Conservation (phyloP, 2,113 vertebrate species). For the Semicossyphus pulcher region DNA sequence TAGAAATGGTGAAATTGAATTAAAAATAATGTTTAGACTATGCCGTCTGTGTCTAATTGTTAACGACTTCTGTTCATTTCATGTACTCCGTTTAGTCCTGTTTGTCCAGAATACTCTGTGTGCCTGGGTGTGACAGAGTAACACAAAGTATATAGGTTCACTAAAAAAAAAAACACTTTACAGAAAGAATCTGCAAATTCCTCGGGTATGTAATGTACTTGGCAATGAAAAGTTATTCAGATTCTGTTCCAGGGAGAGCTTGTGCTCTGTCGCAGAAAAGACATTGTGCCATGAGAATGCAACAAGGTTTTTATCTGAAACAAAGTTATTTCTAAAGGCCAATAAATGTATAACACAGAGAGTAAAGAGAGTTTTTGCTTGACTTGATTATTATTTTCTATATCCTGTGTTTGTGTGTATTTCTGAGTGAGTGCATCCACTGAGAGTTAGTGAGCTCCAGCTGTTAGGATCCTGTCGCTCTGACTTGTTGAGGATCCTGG, state of each 20-base stretch:
- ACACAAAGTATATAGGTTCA: neutral
- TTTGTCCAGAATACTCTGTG: slow-evolving; percentile 8
- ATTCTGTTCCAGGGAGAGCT: neutral
- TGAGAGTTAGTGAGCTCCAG: slow-evolving; percentile 67
- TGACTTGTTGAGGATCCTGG: slow-evolving; percentile 76
- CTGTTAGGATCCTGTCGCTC: slow-evolving; percentile 67
- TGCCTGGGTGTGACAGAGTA: neutral
- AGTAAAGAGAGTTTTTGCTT: slow-evolving; percentile 4
- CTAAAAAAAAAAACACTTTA: slow-evolving; percentile 8
- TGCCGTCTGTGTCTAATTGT: too few relatives aligned
- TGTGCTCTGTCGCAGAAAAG: slow-evolving; percentile 7
- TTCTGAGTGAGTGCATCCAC: slow-evolving; percentile 28
- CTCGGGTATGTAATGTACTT: slow-evolving; percentile 37
- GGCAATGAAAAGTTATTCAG: slow-evolving; percentile 10
- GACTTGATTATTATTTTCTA: slow-evolving; percentile 28
- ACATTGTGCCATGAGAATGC: neutral
- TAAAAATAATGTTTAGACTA: too few relatives aligned
- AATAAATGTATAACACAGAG: neutral
- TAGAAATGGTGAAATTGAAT: neutral
- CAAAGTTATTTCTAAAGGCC: slow-evolving; percentile 9
- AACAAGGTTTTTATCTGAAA: neutral
- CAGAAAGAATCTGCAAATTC: slow-evolving; percentile 3
- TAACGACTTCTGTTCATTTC: neutral
- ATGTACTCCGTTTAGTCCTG: neutral
- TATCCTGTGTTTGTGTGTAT: slow-evolving; percentile 7